Percentiles rank a stretch among this genome's conserved stretches.
Conservation (phyloP, 2,797 vertebrate genomes). For the Tapera naevia region DNA sequence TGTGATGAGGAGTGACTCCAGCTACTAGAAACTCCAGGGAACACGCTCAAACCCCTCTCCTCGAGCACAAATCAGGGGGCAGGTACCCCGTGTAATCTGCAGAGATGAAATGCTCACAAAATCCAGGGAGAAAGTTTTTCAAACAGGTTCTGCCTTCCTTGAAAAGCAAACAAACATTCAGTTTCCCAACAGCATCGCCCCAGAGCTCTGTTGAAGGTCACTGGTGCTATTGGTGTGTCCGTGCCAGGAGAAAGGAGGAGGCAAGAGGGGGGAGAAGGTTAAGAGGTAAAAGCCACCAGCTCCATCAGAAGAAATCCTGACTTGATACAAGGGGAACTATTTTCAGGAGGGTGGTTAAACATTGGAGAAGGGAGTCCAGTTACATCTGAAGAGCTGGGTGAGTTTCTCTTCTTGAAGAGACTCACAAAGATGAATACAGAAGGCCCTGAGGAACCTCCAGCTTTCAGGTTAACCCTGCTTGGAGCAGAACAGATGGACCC, state of each 20-base stretch:
- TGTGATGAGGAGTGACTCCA: rapidly evolving
- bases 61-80: rapidly evolving
- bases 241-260: rapidly evolving
- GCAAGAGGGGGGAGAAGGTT: neutral
- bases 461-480: neutral
- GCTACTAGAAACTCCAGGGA: neutral
- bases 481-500: neutral
- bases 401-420: neutral
- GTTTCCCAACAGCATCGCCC: neutral
- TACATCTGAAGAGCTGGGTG: neutral
- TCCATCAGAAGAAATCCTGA: neutral
- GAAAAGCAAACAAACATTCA: rapidly evolving
- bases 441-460: neutral
- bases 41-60: neutral
- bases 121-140: neutral
- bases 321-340: neutral
- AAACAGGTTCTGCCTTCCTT: neutral
- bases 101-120: neutral
- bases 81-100: rapidly evolving
- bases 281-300: neutral
- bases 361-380: neutral
- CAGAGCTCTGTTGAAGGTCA: neutral
- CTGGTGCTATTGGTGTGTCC: neutral
- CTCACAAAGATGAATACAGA: neutral
- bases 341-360: neutral